Evolutionary conservation across 2,113 vertebrate species (phyloP), one percentile per base, ranked within the genome.

Genomic region (Etheostoma spectabile): DNA sequence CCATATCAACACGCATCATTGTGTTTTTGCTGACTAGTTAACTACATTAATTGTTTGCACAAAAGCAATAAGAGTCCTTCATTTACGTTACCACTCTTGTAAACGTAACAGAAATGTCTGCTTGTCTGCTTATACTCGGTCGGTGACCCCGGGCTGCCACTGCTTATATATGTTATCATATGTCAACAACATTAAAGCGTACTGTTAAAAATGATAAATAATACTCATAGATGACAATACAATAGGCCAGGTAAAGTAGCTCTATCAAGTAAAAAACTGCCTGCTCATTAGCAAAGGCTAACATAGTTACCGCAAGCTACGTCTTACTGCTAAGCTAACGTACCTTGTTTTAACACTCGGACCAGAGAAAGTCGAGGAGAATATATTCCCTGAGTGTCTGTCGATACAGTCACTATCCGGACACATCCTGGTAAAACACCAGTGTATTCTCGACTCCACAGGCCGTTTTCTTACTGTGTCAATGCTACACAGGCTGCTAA

Each of bases 341-440:
- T 90, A 93, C 94, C 95, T 95, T 81, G 89, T 93, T 93, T 92
- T 75, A 69, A 89, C 91, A 62, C 84, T 79, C 77, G 71, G 57
- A 73, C 84, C 86, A 74, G 94, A 86, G 92, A 95, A 93, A 89
- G 91, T 89, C 18, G 80, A 79, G 45, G 85, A 67, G 18, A 56
- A 59, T 5, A 5, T 66, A 22, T 24, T 89, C 83, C 74, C 62
- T 67, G 53, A n/a, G 63, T 77, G 51, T 84, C 60, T 68, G 27
- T 52, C 38, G 57, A 22, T 51, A 7, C 57, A 68, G 77, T 52
- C 83, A 45, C 91, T 91, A 88, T 85, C 84, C 91, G 88, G 89
- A 84, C 77, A 67, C 77, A 91, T 67, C 92, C 92, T 94, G 79
- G 15, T 74, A 82, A 52, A 42, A 62, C 55, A 49, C 59, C 49